Base-by-base conservation (phyloP, 1,140 invertebrate genomes). In the Diorhabda carinulata region DNA sequence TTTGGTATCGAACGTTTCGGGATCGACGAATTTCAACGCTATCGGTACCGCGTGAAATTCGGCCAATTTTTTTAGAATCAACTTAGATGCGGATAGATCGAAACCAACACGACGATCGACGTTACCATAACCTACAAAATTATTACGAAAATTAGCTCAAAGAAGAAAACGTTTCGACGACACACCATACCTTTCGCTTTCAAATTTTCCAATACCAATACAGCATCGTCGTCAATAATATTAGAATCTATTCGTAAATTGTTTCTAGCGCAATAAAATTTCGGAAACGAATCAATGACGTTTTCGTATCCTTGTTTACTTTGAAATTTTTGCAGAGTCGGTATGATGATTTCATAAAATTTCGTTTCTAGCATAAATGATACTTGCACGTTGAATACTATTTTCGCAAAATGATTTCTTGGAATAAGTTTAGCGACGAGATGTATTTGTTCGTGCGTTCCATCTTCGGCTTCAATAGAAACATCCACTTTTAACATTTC, bases 11-110 rank as follows among this genome's bases (percentile, higher is more conserved):
- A 85, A 88, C 0, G 79, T 74, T 4, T 84, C 78, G 0, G 84
- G 83, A 43, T 83, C 82, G 25, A 86, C 82, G 0, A 82, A 67
- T 40, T 85, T 85, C 60, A 84, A 77, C 0, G 84, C 86, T 3
- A 89, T 82, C 0, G 86, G 84, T 7, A 86, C 76, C 0, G 85
- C 85, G 70, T 89, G 87, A 71, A 86, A 87, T 62, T 79, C 77
- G 0, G 86, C 87, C 69, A 89, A 59, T 4, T 81, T 75, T 56
- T 79, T 74, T 2, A 88, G 68, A 0, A 85, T 81, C 2, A 84
- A 56, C 61, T 78, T 60, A 10, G 2, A 83, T 78, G 56, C 85
- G 81, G 3, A 76, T 3, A 83, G 41, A 70, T 86, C 83, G 43
- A 84, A 81, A 3, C 84, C 80, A 3, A 66, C 45, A 56, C 73